These are phyloP conservation scores for Pelecanoides urinatrix DNA, from an alignment of 2,113 vertebrate genomes.

Conservation along the genomic window DNA sequence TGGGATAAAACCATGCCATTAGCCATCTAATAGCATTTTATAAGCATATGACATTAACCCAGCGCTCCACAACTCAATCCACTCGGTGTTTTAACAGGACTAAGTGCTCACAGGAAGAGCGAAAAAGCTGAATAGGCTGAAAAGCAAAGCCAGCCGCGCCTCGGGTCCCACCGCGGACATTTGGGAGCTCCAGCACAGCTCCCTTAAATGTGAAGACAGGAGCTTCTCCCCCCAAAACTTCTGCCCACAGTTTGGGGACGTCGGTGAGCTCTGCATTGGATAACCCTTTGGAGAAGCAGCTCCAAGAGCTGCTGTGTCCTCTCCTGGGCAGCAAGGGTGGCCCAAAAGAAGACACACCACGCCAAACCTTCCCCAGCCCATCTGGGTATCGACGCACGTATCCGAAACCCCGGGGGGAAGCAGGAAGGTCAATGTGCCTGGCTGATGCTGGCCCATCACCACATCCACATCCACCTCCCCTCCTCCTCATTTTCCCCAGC, in stretches of 20 bases:
- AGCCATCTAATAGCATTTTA: neutral
- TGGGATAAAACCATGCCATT: neutral
- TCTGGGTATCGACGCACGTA: neutral
- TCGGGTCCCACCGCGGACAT: fast-evolving
- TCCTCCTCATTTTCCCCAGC: neutral
- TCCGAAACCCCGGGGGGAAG: neutral
- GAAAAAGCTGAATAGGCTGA: neutral
- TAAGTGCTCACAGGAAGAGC: neutral
- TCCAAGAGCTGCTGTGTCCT: neutral
- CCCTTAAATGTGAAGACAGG: neutral
- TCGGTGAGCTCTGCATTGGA: neutral
- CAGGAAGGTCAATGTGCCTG: neutral
- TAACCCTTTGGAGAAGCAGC: neutral
- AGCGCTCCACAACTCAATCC: neutral
- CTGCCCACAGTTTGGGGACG: neutral
- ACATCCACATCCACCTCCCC: neutral
- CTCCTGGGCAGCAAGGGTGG: neutral
- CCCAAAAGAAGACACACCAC: neutral
- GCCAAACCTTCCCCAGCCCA: neutral
- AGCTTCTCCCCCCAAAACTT: neutral
- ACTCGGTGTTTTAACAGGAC: neutral
- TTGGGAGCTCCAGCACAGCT: neutral
- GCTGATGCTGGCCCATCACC: neutral
- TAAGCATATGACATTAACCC: conserved; percentile 20
- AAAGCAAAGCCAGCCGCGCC: neutral